Percentiles rank a stretch among this genome's conserved stretches.
Evolutionary conservation across 2,888 invertebrate species (phyloP).

Genomic region (Philopedon plagiatum): DNA sequence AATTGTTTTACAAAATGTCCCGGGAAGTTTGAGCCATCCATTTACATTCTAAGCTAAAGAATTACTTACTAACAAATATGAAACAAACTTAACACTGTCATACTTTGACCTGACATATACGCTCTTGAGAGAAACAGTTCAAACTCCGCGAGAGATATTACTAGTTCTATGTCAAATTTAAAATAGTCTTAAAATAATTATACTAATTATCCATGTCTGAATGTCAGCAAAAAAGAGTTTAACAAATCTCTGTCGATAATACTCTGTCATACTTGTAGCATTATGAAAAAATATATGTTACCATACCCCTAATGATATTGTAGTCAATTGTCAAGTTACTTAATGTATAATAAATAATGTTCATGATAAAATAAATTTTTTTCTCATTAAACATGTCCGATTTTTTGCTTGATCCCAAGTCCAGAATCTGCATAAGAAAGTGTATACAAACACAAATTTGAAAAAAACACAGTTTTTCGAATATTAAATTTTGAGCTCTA

Average conservation of each 20-base stretch:
- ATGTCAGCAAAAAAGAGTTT: constrained; percentile 22
- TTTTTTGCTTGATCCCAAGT: background rate
- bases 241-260: constrained; percentile 25
- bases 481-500: no score
- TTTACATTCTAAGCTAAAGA: no score
- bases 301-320: constrained; percentile 8
- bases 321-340: constrained; percentile 40
- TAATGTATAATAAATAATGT: constrained; percentile 33
- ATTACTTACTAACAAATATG: no score
- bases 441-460: no score
- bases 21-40: no score
- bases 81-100: no score
- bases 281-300: background rate
- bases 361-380: constrained; percentile 43
- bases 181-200: background rate
- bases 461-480: no score
- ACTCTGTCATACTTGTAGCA: background rate
- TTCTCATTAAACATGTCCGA: constrained; percentile 28
- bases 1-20: no score
- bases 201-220: background rate
- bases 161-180: no score
- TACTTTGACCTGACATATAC: no score
- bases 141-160: background rate
- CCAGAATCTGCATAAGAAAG: background rate
- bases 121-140: no score